Base-by-base conservation (phyloP, 2,797 vertebrate species). In the Sylvia borin region DNA sequence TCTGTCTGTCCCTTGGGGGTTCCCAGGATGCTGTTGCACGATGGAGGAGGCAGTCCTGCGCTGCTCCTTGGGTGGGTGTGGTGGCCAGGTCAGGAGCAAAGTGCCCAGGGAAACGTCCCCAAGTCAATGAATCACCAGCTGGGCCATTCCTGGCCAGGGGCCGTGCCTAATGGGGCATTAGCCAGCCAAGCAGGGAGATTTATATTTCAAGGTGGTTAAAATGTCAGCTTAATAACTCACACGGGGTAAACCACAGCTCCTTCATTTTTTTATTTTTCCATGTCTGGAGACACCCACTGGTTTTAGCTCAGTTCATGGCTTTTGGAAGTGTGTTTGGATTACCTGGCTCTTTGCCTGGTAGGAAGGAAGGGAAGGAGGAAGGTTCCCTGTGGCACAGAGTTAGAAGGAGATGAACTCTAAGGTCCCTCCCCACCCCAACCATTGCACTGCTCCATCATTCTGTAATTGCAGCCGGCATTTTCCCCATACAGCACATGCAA, bases 51-150 rank as follows among this genome's bases (percentile, higher is more conserved):
- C 29, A 21, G 24, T 6, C 57, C 5, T 48, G 58, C 54, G n/a
- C 48, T 20, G 70, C 42, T 26, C 62, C 66, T 45, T 1, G 47
- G 38, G 3, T 19, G 57, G 38, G 8, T 4, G 57, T 24, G 78
- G 31, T 2, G 16, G 58, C 60, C 21, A 6, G 65, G 45, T 47
- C 70, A 65, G 78, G 31, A 47, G 21, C 38, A 31, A 54, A 43
- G 38, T 40, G 81, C 78, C 9, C 43, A 24, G 60, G 87, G 53
- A 32, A 81, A 50, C 6, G 53, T 71, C 54, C 75, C 45, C 2
- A 8, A 7, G 89, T 92, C 86, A 95, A 90, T 96, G 93, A 95
- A 36, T 96, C 83, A 92, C 93, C 14, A 76, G 72, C 60, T 27
- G 42, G 18, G 40, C 74, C 42, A 24, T 81, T 84, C 48, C 48